phyloP scores from a whole-genome alignment of 2,888 invertebrate species.

The Dexiosoma caninum region DNA sequence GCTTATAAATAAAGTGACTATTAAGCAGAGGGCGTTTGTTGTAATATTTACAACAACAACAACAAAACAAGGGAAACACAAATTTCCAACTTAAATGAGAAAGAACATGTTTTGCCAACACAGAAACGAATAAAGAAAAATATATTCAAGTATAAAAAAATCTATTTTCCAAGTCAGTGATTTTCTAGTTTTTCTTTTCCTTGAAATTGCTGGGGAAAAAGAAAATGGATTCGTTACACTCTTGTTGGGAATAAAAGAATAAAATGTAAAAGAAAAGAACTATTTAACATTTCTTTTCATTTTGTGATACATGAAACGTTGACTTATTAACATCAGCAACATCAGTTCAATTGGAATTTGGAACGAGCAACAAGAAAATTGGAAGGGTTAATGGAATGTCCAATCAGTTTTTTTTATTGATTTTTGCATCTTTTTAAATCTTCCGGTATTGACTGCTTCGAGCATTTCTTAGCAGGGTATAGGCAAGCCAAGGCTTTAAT shows the following conservation, averaged over 20 bases:
- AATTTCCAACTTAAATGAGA: conserved; percentile 24
- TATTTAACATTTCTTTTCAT: background rate
- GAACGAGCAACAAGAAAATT: background rate
- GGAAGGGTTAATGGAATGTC: background rate
- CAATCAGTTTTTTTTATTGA: background rate
- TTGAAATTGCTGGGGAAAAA: conserved; percentile 7
- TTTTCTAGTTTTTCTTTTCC: conserved; percentile 9
- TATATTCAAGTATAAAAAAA: conserved; percentile 1
- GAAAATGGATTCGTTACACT: conserved; percentile 60
- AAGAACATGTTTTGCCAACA: conserved; percentile 37
- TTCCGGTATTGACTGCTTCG: background rate
- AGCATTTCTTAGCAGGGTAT: background rate
- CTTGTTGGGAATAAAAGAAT: conserved; percentile 44
- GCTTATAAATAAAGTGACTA: conserved; percentile 6
- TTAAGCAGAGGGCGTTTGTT: conserved; percentile 37
- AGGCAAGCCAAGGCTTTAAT: background rate
- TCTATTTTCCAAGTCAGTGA: conserved; percentile 46
- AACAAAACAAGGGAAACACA: conserved; percentile 13
- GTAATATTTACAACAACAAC: background rate
- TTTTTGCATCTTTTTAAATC: background rate
- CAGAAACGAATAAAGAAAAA: conserved; percentile 16
- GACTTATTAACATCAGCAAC: background rate
- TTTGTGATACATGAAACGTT: background rate
- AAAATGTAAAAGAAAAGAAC: too few species aligned
- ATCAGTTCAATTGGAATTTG: background rate